These are phyloP conservation scores for Discoglossus pictus DNA, from an alignment of 2,797 vertebrate genomes.

Conservation along the genomic window DNA sequence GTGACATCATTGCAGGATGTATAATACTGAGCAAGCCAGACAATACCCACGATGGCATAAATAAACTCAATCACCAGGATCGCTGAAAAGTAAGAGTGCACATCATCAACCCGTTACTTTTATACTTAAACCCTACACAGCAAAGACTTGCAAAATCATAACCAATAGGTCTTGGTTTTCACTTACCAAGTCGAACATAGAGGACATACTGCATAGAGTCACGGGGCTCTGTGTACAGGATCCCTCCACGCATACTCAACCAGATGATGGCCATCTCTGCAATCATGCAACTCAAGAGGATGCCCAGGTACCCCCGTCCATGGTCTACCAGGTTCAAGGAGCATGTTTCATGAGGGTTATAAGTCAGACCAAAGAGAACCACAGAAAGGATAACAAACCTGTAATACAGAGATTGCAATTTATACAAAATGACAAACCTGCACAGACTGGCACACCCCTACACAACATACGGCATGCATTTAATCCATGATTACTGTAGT, in stretches of 20 bases:
- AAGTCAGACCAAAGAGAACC: slow-evolving; percentile 94
- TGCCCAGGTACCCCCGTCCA: slow-evolving; percentile 95
- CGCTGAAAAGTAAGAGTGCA: slow-evolving; percentile 67
- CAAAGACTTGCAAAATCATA: too few species aligned
- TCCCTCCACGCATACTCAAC: slow-evolving; percentile 98
- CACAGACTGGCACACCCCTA: too few species aligned
- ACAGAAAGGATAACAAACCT: slow-evolving; percentile 97
- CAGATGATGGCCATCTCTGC: slow-evolving; percentile 99
- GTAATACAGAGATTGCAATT: slow-evolving; percentile 19
- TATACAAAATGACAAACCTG: not conserved
- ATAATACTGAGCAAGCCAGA: slow-evolving; percentile 96
- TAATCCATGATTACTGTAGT: too few species aligned
- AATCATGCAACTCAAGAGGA: slow-evolving; percentile 96
- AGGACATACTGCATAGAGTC: slow-evolving; percentile 98
- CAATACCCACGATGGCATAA: slow-evolving; percentile 95
- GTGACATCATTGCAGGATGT: slow-evolving; percentile 93
- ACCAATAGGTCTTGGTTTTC: too few species aligned
- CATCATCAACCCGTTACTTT: too few species aligned
- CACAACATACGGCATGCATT: too few species aligned
- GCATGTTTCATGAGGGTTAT: slow-evolving; percentile 89
- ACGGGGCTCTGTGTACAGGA: slow-evolving; percentile 95
- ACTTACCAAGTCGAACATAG: slow-evolving; percentile 95
- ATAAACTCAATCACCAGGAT: slow-evolving; percentile 95
- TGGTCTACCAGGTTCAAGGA: slow-evolving; percentile 96
- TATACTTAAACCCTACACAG: too few species aligned